Evolutionary conservation across 2,888 invertebrate genomes (phyloP), one percentile per base, ranked within the genome.

Genomic region (Eristalinus aeneus): DNA sequence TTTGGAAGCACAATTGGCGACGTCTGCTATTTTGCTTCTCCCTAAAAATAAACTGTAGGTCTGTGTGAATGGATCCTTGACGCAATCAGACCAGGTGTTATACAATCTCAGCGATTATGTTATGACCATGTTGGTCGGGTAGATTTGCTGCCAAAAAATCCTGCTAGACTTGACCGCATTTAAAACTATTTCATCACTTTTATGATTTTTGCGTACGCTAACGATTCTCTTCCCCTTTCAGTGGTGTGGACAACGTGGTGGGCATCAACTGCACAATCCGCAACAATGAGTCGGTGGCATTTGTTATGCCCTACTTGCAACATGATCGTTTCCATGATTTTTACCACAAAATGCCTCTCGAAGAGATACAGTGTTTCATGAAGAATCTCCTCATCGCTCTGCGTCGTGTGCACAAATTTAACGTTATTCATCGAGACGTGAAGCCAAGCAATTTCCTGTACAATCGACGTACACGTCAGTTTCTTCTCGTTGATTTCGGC

Each of bases 391-490:
- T 98, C 88, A 93, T 95, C 56, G 97, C 98, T 3, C 93, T 98
- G 88, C 93, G 94, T 6, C 95, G 96, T 89, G 97, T 98, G 77
- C 98, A 98, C 93, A 94, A 95, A 60, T 96, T 96, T 91, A 95
- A 96, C 86, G 95, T 98, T 85, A 97, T 98, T 81, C 98, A 98
- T 91, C 94, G 98, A 74, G 98, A 98, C 90, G 95, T 98, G 56
- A 98, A 98, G 92, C 98, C 98, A 1, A 97, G 96, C 92, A 98
- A 98, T 93, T 98, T 98, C 92, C 94, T 98, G 10, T 97, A 97
- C 90, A 96, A 97, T 92, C 94, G 97, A 12, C 93, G 94, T 32
- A 94, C 94, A 81, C 93, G 93, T 88, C 95, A 96, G 90, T 96
- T 95, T 92, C 93, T 97, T 69, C 92, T 98, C 86, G 97, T 98